phyloP scores from a whole-genome alignment of 2,113 vertebrate genomes.

The Chroicocephalus ridibundus region DNA sequence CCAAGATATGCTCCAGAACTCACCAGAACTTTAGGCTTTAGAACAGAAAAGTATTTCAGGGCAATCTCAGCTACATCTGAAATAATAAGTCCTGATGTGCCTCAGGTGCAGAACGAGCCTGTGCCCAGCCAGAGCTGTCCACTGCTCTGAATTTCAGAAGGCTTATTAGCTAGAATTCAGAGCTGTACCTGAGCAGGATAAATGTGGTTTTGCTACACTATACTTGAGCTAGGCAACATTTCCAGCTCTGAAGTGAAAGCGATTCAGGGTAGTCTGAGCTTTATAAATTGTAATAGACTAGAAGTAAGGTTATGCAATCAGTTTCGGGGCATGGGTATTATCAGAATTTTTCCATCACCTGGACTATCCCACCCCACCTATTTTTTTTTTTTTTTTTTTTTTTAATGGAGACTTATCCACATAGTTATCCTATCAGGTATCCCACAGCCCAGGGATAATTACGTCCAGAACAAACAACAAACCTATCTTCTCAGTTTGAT shows the following conservation, averaged over 20 bases:
- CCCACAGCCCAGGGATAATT: background rate
- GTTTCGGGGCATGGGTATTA: background rate
- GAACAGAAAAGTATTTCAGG: background rate
- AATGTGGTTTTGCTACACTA: background rate
- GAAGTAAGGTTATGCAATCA: background rate
- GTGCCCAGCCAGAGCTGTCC: background rate
- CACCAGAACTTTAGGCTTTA: background rate
- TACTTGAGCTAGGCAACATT: background rate
- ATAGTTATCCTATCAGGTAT: background rate
- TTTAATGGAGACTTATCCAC: background rate
- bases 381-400: background rate
- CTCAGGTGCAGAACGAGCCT: background rate
- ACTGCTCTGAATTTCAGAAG: background rate
- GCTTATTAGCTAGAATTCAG: background rate
- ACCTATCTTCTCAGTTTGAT: background rate
- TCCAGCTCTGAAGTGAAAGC: background rate
- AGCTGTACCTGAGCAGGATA: background rate
- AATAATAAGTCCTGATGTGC: background rate
- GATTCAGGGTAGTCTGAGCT: background rate
- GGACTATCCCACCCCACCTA: fast-evolving
- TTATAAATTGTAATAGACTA: background rate
- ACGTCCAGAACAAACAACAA: background rate
- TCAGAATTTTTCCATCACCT: background rate
- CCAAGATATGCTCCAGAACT: background rate
- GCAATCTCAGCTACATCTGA: background rate